Conservation (phyloP, 2,113 vertebrate genomes). For the Paramormyrops kingsleyae region DNA sequence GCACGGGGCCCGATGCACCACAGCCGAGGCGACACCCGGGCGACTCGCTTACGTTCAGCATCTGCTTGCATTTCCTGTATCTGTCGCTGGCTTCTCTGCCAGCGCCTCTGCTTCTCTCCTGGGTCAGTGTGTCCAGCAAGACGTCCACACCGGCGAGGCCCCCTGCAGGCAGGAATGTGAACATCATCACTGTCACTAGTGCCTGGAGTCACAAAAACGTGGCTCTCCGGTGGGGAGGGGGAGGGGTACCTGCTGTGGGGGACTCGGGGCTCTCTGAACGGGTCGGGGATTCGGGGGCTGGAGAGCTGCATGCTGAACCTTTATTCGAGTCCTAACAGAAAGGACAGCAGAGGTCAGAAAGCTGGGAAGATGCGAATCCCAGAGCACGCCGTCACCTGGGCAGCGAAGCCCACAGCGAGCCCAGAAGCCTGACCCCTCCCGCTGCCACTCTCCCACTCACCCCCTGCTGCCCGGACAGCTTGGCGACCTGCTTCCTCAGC, state of each 20-base stretch:
- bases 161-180: slow-evolving; percentile 31
- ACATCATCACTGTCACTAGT: not conserved
- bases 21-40: not conserved
- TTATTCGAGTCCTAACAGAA: slow-evolving; percentile 50
- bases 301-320: slow-evolving; percentile 43
- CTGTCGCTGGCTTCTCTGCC: slow-evolving; percentile 70
- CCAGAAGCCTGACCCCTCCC: not conserved
- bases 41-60: slow-evolving; percentile 62
- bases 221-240: not conserved
- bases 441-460: slow-evolving; percentile 43
- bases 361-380: not conserved
- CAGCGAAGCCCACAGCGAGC: not conserved
- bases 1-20: not conserved
- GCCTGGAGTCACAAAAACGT: not conserved
- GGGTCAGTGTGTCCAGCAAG: slow-evolving; percentile 58
- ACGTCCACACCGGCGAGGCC: slow-evolving; percentile 46
- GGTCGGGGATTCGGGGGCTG: slow-evolving; percentile 38
- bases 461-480: slow-evolving; percentile 77
- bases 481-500: slow-evolving; percentile 87
- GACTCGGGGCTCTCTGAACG: slow-evolving; percentile 43
- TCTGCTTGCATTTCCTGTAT: slow-evolving; percentile 71
- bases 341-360: not conserved
- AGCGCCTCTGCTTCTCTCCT: slow-evolving; percentile 64
- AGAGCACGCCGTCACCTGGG: not conserved
- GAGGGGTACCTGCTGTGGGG: slow-evolving; percentile 46